Evolutionary conservation across 2,113 vertebrate genomes (phyloP).

Genomic region (Plecotus auritus): DNA sequence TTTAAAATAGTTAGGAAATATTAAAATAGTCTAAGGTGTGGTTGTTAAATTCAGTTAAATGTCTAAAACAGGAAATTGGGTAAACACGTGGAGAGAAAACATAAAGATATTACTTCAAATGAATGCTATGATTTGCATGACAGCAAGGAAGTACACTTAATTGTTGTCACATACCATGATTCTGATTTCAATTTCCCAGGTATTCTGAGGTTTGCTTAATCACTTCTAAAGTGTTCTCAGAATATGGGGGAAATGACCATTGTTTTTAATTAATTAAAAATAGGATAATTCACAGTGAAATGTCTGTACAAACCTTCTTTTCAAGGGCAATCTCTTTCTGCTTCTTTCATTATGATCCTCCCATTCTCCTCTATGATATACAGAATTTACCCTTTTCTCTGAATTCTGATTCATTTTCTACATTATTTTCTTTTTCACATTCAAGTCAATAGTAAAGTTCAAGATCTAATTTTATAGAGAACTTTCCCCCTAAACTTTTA

Average conservation of each 20-base stretch:
- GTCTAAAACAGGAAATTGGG: background rate
- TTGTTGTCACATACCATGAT: background rate
- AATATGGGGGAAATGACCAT: background rate
- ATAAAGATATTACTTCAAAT: background rate
- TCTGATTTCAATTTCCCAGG: constrained; percentile 5
- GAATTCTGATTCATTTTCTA: constrained; percentile 7
- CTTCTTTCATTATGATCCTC: background rate
- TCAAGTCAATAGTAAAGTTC: background rate
- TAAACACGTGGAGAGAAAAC: background rate
- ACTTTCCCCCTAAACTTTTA: background rate
- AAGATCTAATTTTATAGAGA: background rate
- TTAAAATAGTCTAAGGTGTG: background rate
- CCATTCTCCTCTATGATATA: background rate
- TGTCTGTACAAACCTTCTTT: background rate
- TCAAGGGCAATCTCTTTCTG: background rate
- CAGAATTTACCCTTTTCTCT: background rate
- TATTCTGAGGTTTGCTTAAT: background rate
- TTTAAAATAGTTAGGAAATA: constrained; percentile 34
- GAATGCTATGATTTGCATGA: background rate
- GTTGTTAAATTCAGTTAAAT: constrained; percentile 9
- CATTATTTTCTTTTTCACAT: constrained; percentile 8
- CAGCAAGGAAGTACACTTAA: background rate
- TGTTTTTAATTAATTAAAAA: background rate
- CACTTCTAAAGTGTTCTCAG: background rate
- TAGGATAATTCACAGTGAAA: background rate